Percentiles rank a stretch among this genome's conserved stretches.
Evolutionary conservation across 2,113 vertebrate species (phyloP).

Genomic region (Speoplatyrhinus poulsoni): DNA sequence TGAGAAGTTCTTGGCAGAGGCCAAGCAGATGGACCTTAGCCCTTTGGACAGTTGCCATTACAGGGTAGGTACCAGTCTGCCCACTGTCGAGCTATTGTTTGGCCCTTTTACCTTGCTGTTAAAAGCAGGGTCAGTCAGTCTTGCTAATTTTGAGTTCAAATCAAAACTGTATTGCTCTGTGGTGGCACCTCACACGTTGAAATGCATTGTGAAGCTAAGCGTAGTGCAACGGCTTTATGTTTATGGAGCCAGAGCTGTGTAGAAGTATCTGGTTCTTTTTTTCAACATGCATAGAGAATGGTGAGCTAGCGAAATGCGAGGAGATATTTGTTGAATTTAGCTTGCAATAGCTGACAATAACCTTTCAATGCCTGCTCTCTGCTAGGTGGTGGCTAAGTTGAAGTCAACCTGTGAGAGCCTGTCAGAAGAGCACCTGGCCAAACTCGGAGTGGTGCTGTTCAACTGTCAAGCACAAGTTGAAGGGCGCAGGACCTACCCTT

Average conservation of each 20-base stretch:
- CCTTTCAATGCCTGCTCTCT: not conserved
- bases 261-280: no score
- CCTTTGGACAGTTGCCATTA: slow-evolving; percentile 64
- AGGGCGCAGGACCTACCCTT: slow-evolving; percentile 65
- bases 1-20: slow-evolving; percentile 70
- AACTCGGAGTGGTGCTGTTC: slow-evolving; percentile 75
- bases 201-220: no score
- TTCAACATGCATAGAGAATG: no score
- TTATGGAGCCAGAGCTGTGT: not conserved
- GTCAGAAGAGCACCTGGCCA: slow-evolving; percentile 78
- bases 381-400: slow-evolving; percentile 71
- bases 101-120: not conserved
- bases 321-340: no score
- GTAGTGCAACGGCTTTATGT: no score
- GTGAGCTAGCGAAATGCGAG: no score
- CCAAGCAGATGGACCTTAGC: slow-evolving; percentile 59
- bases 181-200: not conserved
- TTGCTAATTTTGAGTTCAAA: not conserved
- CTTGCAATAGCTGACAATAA: no score
- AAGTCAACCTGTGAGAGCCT: slow-evolving; percentile 67
- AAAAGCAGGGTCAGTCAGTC: no score
- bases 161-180: not conserved
- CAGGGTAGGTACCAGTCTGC: slow-evolving; percentile 33
- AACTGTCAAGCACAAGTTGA: slow-evolving; percentile 78
- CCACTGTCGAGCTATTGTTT: not conserved